Evolutionary conservation across 2,113 vertebrate genomes (phyloP), one percentile per base, ranked within the genome.

Genomic region (Pelvicachromis taeniatus): DNA sequence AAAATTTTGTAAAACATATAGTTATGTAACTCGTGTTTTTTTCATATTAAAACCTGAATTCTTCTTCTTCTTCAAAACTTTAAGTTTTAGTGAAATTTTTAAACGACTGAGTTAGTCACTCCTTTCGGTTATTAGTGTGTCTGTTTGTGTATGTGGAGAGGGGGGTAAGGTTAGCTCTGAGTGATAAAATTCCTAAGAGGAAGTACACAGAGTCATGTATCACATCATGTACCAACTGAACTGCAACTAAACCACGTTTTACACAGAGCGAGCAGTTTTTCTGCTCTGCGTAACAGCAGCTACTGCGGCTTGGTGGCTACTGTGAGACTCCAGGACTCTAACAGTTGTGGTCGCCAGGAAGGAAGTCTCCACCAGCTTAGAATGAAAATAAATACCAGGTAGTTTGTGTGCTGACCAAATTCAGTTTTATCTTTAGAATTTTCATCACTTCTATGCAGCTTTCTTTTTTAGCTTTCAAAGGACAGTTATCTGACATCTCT

Each of bases 301-400:
- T n/a, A 26, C 56, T 78, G 70, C 84, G 48, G 81, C 56, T 63
- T 14, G 4, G 21, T 84, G 87, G 87, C 88, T 84, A 21, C 6
- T 9, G 19, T 81, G 78, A 50, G 29, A 85, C 80, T 85, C 63
- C 78, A 84, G 55, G 21, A 19, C 73, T 78, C 5, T 11, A 59
- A 59, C 68, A 80, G 68, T 83, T 93, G 92, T 91, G 92, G 89
- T 85, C 85, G 70, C 53, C 42, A 70, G 93, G 92, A 92, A 95
- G 93, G 91, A 95, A 93, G 91, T 90, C 77, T 83, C 92, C 63
- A 86, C 33, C 14, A 26, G 54, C 73, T 68, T 78, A 40, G 80
- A 85, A 90, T 92, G 91, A 94, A 96, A 96, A 96, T 96, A 96
- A 93, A 91, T 83, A 77, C 42, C 19, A 7, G 40, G 45, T 23